Conservation (phyloP, 1,140 invertebrate genomes). For the Augochlora pura region DNA sequence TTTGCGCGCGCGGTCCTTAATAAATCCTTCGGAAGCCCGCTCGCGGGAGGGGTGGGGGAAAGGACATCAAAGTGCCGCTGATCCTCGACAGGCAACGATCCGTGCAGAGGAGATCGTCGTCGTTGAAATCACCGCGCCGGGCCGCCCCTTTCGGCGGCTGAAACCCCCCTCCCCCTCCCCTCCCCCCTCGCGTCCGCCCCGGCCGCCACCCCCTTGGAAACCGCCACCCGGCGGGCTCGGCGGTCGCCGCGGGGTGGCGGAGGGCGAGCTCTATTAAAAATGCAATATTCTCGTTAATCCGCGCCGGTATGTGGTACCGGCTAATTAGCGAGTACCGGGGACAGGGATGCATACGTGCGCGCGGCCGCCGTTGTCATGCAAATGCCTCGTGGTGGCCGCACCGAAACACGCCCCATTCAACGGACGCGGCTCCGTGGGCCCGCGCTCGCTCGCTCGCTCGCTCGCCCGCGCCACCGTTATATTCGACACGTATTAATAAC, state of each 20-base stretch:
- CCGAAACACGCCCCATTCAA: slow-evolving; percentile 33
- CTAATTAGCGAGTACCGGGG: slow-evolving; percentile 75
- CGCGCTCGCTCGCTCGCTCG: neutral
- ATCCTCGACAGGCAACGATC: slow-evolving; percentile 45
- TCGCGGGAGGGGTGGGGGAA: slow-evolving; percentile 46
- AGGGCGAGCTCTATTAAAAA: slow-evolving; percentile 74
- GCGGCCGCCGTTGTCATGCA: slow-evolving; percentile 74
- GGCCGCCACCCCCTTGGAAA: no score
- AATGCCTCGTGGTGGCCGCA: slow-evolving; percentile 66
- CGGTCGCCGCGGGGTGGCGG: slow-evolving; percentile 41
- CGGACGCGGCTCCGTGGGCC: neutral
- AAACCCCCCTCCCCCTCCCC: no score
- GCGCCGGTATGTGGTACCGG: slow-evolving; percentile 71
- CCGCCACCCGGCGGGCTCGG: neutral
- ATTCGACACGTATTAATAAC: slow-evolving; percentile 33
- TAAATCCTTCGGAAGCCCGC: slow-evolving; percentile 44
- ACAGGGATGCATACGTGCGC: slow-evolving; percentile 54
- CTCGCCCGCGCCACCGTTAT: slow-evolving; percentile 17
- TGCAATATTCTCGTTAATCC: slow-evolving; percentile 78
- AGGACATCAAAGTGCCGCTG: slow-evolving; percentile 66
- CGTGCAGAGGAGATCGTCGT: slow-evolving; percentile 21
- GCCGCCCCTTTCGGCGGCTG: no score
- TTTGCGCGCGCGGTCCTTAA: slow-evolving; percentile 36
- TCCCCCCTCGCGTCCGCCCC: no score
- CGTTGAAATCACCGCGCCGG: slow-evolving; percentile 58